Evolutionary conservation across 2,888 invertebrate genomes (phyloP), one percentile per base, ranked within the genome.

Genomic region (Julus scandinavius): DNA sequence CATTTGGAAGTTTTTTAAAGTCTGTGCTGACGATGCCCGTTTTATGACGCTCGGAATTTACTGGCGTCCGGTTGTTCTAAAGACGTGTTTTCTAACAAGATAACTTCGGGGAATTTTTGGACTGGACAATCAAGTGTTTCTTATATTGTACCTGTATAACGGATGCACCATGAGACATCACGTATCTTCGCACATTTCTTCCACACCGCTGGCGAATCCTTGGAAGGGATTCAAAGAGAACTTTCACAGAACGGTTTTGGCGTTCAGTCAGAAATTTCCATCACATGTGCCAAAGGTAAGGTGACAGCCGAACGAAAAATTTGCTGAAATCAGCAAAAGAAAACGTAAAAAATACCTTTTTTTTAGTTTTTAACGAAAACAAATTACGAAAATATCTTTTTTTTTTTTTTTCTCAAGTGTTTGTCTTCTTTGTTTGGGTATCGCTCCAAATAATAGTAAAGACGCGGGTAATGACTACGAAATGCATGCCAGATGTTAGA

Each of bases 221-320:
- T 88, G 41, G 80, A 50, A 29, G 45, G 84, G 72, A 85, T 45
- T 63, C 49, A 13, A 58, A 49, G 6, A 87, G 17, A 38, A 86
- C 45, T 50, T 86, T 50, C 83, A 88, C 29, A 86, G 50, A 54
- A 54, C 86, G 1, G 54, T 86, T n/a, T n/a, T 86, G 86, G 86
- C 86, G 3, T 17, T 86, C 17, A 49, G 86, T 54, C 86, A 86
- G 54, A 86, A 86, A 86, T 50, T 86, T 29, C 86, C 86, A 5
- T 49, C 54, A n/a, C 86, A 54, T 54, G 5, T 86, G 49, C 86
- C 86, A 86, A 86, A 86, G 86, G 86, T 86, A 86, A 54, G 86
- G 6, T 20, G 17, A 15, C 1, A 63, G 20, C 63, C 6, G 9
- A 6, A 20, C 72, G 6, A 72, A 72, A 9, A 72, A 72, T 72